These are phyloP conservation scores for Trogon surrucura DNA, from an alignment of 2,113 vertebrate genomes.

Conservation along the genomic window DNA sequence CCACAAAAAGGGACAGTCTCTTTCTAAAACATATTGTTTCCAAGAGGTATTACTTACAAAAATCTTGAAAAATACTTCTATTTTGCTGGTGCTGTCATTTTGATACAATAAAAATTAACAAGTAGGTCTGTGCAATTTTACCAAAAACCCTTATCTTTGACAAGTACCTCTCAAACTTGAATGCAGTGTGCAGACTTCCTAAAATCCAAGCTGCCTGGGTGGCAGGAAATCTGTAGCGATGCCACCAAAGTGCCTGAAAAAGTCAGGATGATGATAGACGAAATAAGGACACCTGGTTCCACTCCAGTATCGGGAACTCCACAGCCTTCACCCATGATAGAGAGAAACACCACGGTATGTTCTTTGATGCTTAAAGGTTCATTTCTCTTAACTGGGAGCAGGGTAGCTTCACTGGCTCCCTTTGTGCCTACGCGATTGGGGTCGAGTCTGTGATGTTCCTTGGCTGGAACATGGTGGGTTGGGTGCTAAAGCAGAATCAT, in stretches of 20 bases:
- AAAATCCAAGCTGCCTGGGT: constrained; percentile 82
- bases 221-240: constrained; percentile 93
- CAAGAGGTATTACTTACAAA: background rate
- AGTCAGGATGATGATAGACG: constrained; percentile 87
- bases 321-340: constrained; percentile 79
- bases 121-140: background rate
- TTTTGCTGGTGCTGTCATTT: background rate
- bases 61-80: background rate
- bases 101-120: background rate
- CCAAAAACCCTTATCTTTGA: background rate
- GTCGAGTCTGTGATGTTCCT: accelerated
- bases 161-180: background rate
- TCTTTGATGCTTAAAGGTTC: background rate
- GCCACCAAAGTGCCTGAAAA: constrained; percentile 90
- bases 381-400: background rate
- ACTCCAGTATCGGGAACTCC: constrained; percentile 79
- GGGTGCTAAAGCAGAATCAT: background rate
- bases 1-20: background rate
- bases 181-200: constrained; percentile 89
- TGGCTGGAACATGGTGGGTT: background rate
- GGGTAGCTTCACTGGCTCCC: background rate
- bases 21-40: background rate
- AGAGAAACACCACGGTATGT: constrained; percentile 80
- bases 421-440: background rate
- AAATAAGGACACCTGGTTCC: constrained; percentile 74